phyloP scores from a whole-genome alignment of 2,888 invertebrate genomes.

The Melanargia galathea region DNA sequence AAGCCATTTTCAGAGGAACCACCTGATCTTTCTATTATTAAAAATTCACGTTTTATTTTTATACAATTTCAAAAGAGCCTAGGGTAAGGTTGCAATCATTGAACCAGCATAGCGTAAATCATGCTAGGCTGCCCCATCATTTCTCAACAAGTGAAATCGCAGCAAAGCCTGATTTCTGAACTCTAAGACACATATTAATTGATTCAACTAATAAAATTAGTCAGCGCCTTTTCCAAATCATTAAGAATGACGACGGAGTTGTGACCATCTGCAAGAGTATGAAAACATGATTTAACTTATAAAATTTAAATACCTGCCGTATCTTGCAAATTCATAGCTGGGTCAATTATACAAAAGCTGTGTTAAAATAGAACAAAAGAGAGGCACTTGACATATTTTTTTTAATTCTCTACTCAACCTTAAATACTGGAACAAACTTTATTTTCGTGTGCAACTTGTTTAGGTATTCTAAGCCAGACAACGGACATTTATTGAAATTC shows the following conservation, averaged over 20 bases:
- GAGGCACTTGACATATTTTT: conserved; percentile 27
- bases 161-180: no score
- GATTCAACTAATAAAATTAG: no score
- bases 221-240: no score
- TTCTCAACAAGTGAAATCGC: no score
- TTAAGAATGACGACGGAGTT: no score
- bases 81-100: no score
- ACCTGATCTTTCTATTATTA: neutral
- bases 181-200: no score
- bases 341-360: neutral
- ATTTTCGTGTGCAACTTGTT: conserved; percentile 24
- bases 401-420: conserved; percentile 23
- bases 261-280: no score
- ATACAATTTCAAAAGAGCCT: neutral
- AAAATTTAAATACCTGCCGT: neutral
- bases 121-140: no score
- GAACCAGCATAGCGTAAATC: no score
- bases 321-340: no score
- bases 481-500: conserved; percentile 26
- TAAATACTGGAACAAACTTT: conserved; percentile 22
- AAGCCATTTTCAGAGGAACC: conserved; percentile 9
- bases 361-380: conserved; percentile 28
- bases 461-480: conserved; percentile 24
- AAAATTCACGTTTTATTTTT: neutral
- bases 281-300: neutral